These are phyloP conservation scores for Phortica variegata DNA, from an alignment of 1,140 invertebrate species.

Conservation along the genomic window DNA sequence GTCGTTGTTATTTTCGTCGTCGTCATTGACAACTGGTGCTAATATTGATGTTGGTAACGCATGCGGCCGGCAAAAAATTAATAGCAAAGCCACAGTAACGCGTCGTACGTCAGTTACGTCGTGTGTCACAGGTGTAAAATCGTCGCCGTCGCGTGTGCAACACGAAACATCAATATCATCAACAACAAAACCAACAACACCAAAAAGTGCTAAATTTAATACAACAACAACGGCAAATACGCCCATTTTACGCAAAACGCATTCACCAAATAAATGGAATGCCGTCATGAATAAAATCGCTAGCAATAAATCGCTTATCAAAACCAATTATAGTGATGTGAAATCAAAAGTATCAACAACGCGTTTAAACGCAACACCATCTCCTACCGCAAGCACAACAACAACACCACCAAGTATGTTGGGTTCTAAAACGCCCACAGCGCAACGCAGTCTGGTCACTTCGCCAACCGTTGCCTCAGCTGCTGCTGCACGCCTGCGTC, in stretches of 20 bases:
- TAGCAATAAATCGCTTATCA: slow-evolving; percentile 69
- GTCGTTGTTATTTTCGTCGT: slow-evolving; percentile 28
- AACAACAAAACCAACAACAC: slow-evolving; percentile 1
- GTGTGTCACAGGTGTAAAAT: no score
- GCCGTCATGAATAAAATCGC: slow-evolving; percentile 80
- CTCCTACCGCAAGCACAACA: not conserved
- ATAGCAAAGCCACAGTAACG: no score
- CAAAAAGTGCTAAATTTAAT: not conserved
- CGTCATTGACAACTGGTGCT: slow-evolving; percentile 31
- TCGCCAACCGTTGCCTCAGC: not conserved
- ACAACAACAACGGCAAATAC: slow-evolving; percentile 31
- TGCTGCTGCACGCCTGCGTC: slow-evolving; percentile 29
- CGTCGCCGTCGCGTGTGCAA: not conserved
- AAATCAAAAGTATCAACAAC: slow-evolving; percentile 72
- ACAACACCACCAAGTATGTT: not conserved
- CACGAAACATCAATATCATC: slow-evolving; percentile 5
- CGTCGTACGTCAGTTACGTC: no score
- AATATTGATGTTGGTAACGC: no score
- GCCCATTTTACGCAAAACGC: slow-evolving; percentile 49
- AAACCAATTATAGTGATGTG: slow-evolving; percentile 75
- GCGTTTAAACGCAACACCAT: slow-evolving; percentile 18
- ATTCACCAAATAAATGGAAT: slow-evolving; percentile 65
- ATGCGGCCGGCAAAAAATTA: no score
- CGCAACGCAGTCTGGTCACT: not conserved
- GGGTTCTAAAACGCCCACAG: not conserved